Evolutionary conservation across 2,797 vertebrate species (phyloP), one percentile per base, ranked within the genome.

Genomic region (Columba guinea): DNA sequence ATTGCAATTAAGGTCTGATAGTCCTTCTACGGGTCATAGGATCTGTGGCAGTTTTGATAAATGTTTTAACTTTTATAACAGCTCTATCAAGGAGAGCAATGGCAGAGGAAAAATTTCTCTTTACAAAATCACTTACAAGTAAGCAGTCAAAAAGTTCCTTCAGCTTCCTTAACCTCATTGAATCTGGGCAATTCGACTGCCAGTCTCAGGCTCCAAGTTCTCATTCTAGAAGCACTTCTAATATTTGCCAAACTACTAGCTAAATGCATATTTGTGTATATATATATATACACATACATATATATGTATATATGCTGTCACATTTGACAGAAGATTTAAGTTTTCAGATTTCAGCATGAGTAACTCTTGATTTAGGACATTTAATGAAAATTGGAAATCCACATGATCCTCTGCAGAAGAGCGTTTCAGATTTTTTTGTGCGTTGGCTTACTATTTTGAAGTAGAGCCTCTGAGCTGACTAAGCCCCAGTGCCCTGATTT

Each of bases 1-100:
- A 64, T 56, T 86, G 79, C 86, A 93, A 76, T 95, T 96, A 95
- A 90, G 21, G 70, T 75, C 84, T 93, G 74, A 75, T 68, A 87
- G 81, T 89, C 48, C 70, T 90, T 85, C 63, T 32, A 52, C 0
- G 14, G 86, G 80, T 95, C 90, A 87, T 5, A 30, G 79, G 41
- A 86, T 34, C 62, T 27, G 15, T 79, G 63, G 18, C 77, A 89
- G 48, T 87, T 90, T 84, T 84, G 94, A 94, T 89, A 91, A 86
- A 87, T 75, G 89, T 68, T 91, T 85, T 80, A 93, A 68, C 76
- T 90, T 94, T 18, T 88, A 28, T 71, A 91, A 93, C 41, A 69
- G 46, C 82, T 79, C 56, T 87, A 81, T 71, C 82, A 62, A 83
- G 65, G 60, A n/a, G 32, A 68, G 55, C 12, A 84, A 28, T 30